Base-by-base conservation (phyloP, 2,113 vertebrate genomes). In the Cyanoderma ruficeps region DNA sequence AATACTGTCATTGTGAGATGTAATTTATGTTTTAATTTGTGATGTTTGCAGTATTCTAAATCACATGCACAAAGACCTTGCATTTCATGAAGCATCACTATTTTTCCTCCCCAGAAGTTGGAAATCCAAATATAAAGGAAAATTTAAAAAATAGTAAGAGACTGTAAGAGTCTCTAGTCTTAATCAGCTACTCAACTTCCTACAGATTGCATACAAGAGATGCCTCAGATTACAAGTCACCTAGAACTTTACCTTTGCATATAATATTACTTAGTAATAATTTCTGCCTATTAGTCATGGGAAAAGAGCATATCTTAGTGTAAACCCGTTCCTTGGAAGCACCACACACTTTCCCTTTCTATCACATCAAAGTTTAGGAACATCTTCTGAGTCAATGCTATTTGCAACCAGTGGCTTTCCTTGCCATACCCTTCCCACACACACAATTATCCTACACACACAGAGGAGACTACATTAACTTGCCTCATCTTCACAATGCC, bases 391-490 rank as follows among this genome's bases (percentile, higher is more conserved):
- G 71, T 77, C 63, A 72, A 86, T 49, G 46, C 71, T 72, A 74
- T 88, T 86, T 94, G 85, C 46, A 95, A 44, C 24, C 71, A 55
- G 14, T n/a, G 28, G 25, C 21, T 86, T 92, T 80, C 67, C 50
- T 42, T 83, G 63, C 50, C 68, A 14, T 92, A 61, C 7, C 14
- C 88, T 76, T 94, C 79, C 92, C 68, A 77, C 71, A 53, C 63
- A 87, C 27, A 33, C 0, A 0, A 89, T 84, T 94, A 83, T 91
- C 83, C 81, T 75, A 9, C 31, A 4, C 39, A 83, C 46, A 23
- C 57, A 93, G 75, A 96, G 85, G 86, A 92, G 82, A 86, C 82
- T 68, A 59, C 79, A 83, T 92, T 86, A 89, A 86, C 64, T 65
- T 83, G 14, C 42, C 60, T 93, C 56, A 55, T 89, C 68, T 64